Conservation (phyloP, 2,888 invertebrate genomes). For the Chrysolina oricalcia region DNA sequence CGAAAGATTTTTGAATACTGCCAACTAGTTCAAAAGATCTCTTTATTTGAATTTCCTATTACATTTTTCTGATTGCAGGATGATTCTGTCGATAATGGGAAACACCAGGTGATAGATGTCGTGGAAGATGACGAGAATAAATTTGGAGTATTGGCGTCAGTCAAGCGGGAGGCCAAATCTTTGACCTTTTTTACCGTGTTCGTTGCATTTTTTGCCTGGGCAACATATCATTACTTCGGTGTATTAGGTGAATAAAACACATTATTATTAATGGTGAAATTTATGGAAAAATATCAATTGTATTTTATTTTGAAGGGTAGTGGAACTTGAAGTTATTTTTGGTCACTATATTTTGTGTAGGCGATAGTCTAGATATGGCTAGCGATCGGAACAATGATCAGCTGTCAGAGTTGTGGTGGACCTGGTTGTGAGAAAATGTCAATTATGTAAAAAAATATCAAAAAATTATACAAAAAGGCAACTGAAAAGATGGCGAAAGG, state of each 20-base stretch:
- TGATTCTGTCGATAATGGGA: neutral
- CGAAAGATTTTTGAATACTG: too few species aligned
- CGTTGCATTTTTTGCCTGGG: constrained; percentile 4
- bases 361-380: too few species aligned
- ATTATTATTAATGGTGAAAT: neutral
- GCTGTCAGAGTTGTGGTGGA: too few species aligned
- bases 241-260: neutral
- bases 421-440: too few species aligned
- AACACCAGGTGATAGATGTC: constrained; percentile 6
- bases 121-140: neutral
- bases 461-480: too few species aligned
- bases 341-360: too few species aligned
- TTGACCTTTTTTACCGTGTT: neutral
- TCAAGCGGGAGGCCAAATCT: neutral
- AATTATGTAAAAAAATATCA: too few species aligned
- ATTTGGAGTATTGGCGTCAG: neutral
- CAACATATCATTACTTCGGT: neutral
- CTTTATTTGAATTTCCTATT: neutral
- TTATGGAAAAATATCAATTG: neutral
- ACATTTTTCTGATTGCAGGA: neutral
- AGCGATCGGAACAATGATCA: too few species aligned
- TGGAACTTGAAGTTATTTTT: too few species aligned
- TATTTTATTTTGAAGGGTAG: too few species aligned
- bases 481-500: too few species aligned
- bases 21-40: too few species aligned